Base-by-base conservation (phyloP, 2,797 vertebrate genomes). In the Urophycis tenuis region DNA sequence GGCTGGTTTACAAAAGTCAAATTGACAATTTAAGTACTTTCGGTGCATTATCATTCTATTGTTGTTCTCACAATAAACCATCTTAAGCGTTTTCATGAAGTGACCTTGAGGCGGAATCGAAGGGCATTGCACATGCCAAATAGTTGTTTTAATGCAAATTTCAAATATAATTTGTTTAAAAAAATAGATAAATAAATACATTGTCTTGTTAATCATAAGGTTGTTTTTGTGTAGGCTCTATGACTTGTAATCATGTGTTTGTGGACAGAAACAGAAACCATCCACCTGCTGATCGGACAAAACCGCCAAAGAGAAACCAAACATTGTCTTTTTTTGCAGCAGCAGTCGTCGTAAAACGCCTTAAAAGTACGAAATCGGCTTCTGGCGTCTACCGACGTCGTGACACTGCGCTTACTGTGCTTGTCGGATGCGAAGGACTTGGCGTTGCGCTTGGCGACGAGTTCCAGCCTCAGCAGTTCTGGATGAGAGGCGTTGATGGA, bases 401-500 rank as follows among this genome's bases (percentile, higher is more conserved):
- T 29, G 53, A 15, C 15, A 29, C 14, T 29, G 9, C 6, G 11
- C 92, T 92, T 76, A 92, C 92, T 90, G 86, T 90, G 70, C 53
- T 79, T 7, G 73, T 29, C 0, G 30, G 74, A 22, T 0, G 10
- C 0, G 33, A 92, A 89, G 4, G 1, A 81, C 83, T 85, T 92
- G 75, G 64, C 36, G 1, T 10, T 87, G 86, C 12, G 84, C 34
- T 11, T 17, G 3, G 84, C 87, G 9, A 0, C 41, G 34, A 93
- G 89, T 75, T 86, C 72, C 75, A 92, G 78, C 75, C 77, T 79
- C 31, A 89, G 81, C 29, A 74, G 80, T 49, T 80, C 78, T 4
- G 81, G 81, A 25, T 87, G 73, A 15, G 71, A 5, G 5, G 76
- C 70, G 3, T 32, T 33, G 73, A 92, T 81, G 0, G 53, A 74